Conservation (phyloP, 2,888 invertebrate genomes). For the Lepidonotus clava region DNA sequence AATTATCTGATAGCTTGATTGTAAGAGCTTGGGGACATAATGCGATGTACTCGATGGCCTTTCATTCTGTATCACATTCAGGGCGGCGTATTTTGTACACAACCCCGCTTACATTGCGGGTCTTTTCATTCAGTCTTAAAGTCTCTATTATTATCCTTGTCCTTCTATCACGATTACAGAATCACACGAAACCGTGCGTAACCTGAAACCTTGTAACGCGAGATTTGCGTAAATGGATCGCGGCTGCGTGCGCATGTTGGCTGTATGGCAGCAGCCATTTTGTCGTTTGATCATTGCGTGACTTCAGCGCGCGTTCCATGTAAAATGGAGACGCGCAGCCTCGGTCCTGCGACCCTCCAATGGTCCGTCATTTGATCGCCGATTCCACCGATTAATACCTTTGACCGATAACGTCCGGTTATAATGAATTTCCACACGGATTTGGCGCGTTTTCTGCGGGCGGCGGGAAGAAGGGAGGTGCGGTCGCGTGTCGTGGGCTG, state of each 20-base stretch:
- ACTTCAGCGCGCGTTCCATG: neutral
- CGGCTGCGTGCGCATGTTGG: constrained; percentile 22
- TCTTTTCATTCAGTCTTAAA: neutral
- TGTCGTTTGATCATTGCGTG: constrained; percentile 44
- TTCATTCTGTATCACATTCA: too few relatives aligned
- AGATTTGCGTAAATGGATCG: constrained; percentile 22
- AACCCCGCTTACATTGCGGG: too few relatives aligned
- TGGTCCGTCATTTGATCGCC: constrained; percentile 39
- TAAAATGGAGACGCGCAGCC: constrained; percentile 12
- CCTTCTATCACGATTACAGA: neutral
- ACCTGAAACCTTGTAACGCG: neutral
- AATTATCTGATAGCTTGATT: too few relatives aligned
- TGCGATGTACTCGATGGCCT: too few relatives aligned
- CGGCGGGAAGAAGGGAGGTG: neutral
- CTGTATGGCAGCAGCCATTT: neutral
- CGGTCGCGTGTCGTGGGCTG: neutral
- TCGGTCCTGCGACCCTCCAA: neutral
- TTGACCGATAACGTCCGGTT: constrained; percentile 27
- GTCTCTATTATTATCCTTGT: neutral
- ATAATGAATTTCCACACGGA: constrained; percentile 1
- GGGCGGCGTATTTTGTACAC: too few relatives aligned
- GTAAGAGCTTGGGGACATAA: too few relatives aligned
- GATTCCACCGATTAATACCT: constrained; percentile 45
- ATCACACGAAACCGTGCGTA: constrained; percentile 2
- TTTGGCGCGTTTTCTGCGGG: neutral